Evolutionary conservation across 2,797 vertebrate species (phyloP).

Genomic region (Rhincodon typus): DNA sequence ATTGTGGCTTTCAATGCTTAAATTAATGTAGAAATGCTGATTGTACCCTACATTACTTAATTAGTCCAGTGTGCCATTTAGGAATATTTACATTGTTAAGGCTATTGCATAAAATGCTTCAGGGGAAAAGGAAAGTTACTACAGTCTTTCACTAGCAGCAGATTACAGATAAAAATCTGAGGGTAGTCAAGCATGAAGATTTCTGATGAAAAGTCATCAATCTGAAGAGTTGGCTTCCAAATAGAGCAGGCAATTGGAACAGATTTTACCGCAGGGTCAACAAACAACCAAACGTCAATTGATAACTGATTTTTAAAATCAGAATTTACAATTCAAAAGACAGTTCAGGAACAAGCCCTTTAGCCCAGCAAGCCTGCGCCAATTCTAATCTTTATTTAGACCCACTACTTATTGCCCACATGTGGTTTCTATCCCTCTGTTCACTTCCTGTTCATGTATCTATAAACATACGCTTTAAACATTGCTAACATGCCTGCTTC

Average conservation of each 20-base stretch:
- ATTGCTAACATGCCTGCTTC: too few species aligned
- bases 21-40: conserved; percentile 61
- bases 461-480: too few species aligned
- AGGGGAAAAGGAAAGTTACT: not conserved
- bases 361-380: too few species aligned
- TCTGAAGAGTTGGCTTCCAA: not conserved
- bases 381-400: too few species aligned
- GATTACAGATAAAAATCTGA: not conserved
- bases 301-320: not conserved
- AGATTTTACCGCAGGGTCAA: not conserved
- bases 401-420: too few species aligned
- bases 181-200: not conserved
- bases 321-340: not conserved
- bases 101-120: not conserved
- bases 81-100: not conserved
- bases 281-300: not conserved
- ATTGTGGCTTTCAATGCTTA: conserved; percentile 64
- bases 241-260: not conserved
- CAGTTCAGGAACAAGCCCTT: too few species aligned
- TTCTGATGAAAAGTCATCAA: not conserved
- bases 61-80: conserved; percentile 73
- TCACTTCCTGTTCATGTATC: too few species aligned
- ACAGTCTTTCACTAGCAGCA: not conserved
- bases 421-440: too few species aligned
- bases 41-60: conserved; percentile 71